Evolutionary conservation across 1,140 invertebrate genomes (phyloP), one percentile per base, ranked within the genome.

Genomic region (Dryas iulia): DNA sequence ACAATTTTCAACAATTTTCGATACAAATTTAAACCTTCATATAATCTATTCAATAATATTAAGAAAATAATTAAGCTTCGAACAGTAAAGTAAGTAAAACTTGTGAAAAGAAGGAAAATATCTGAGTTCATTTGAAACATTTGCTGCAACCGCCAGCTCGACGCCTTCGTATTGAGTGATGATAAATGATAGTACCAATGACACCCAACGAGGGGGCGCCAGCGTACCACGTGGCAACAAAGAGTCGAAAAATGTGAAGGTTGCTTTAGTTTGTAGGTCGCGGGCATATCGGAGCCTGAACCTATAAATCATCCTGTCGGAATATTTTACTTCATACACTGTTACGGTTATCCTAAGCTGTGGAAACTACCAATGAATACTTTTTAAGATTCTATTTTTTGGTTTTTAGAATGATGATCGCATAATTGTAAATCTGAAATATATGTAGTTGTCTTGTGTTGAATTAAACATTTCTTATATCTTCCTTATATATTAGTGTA

Each of bases 201-300:
- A 89, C 88, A 89, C 85, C 84, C 87, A 84, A 85, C 73, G 81
- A 77, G 81, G 79, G 84, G 81, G 81, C 74, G 78, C 76, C 76
- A 66, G 72, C 60, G 70, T 70, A 72, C 86, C 86, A 90, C 88
- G 88, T 90, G 88, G 82, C 83, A 91, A 89, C 86, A 91, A 89
- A 87, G 81, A 86, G 82, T 88, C 81, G 84, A 86, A 89, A 88
- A 87, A 89, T 87, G 84, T 79, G 85, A 87, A 90, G 87, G 87
- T 87, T 89, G 84, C 85, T 75, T 89, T 83, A 89, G 86, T 89
- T 89, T 91, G 86, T 91, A 91, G 89, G 89, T 89, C 87, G 85
- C 80, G 84, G 79, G 79, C 71, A 79, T 89, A 87, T 87, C 82
- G 86, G 84, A 84, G 79, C 78, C 83, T 83, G 81, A 77, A 76